Base-by-base conservation (phyloP, 1,140 invertebrate genomes). In the Nymphalis io region DNA sequence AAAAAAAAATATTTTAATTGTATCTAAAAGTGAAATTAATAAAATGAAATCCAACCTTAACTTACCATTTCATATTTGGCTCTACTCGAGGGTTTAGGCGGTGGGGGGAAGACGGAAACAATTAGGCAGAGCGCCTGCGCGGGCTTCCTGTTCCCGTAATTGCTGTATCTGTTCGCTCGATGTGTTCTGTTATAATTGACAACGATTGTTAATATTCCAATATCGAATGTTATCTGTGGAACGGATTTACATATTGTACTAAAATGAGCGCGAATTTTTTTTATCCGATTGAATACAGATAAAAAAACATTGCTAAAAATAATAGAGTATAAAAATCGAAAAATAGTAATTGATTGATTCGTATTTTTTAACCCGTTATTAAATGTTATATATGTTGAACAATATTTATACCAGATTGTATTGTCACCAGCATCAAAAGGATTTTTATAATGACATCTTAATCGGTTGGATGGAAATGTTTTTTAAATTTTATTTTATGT, bases 51-150 rank as follows among this genome's bases (percentile, higher is more conserved):
- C 23, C 51, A 55, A 20, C 12, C 16, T 51, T 15, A 55, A 21
- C 3, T 21, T 53, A 15, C 20, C 51, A 21, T 55, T 51, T 55
- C 51, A 55, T 55, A 55, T 55, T 55, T 27, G 51, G 20, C 51
- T 55, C 15, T 33, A 18, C 5, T 33, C 2, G 53, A 46, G 67
- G 68, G 68, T 67, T 67, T 20, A 63, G 58, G 38, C n/a, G 44
- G 68, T 67, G 73, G 53, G 51, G 63, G 38, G 61, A 58, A 62
- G 68, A 72, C 81, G 81, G 81, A 83, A 81, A 67, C 77, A 81
- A 81, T 83, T 83, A 83, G 72, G 57, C 71, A 76, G 59, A 72
- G 79, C 81, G 79, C 81, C 80, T 78, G 81, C 81, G 80, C 80
- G 75, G 60, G 71, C 77, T 81, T 83, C 77, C 79, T 75, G 73